phyloP scores from a whole-genome alignment of 2,888 invertebrate genomes.

The Anodontia alba region DNA sequence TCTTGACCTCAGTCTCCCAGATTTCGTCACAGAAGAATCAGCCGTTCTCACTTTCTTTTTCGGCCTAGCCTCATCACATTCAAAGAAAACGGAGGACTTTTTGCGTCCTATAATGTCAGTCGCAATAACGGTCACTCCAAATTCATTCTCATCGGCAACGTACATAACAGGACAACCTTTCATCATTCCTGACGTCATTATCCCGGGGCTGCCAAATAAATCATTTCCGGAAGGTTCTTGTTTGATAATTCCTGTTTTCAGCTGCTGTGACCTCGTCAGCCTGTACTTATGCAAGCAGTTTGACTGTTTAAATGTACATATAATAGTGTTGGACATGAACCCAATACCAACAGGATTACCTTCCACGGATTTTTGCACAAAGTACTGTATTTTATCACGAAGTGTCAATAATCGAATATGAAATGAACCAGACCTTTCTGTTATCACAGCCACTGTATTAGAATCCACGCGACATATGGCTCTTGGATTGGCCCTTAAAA shows the following conservation, averaged over 20 bases:
- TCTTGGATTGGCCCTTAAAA: constrained; percentile 45
- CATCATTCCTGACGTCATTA: constrained; percentile 36
- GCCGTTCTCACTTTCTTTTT: constrained; percentile 30
- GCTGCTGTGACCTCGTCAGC: constrained; percentile 48
- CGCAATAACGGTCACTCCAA: constrained; percentile 44
- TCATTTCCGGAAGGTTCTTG: constrained; percentile 53
- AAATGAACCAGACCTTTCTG: constrained; percentile 46
- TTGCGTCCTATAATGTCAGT: constrained; percentile 40
- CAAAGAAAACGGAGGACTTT: constrained; percentile 55
- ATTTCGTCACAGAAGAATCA: constrained; percentile 30
- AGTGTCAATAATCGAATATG: constrained; percentile 57
- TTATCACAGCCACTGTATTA: constrained; percentile 47
- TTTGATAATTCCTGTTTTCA: constrained; percentile 34
- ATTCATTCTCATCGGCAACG: constrained; percentile 57
- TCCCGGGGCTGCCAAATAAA: constrained; percentile 50
- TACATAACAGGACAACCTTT: constrained; percentile 36
- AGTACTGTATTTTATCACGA: constrained; percentile 51
- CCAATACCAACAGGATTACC: constrained; percentile 48
- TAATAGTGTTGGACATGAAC: constrained; percentile 45
- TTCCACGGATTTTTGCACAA: constrained; percentile 47
- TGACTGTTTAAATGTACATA: constrained; percentile 46
- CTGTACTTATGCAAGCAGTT: constrained; percentile 43
- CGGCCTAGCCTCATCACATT: constrained; percentile 39
- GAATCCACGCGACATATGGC: constrained; percentile 51
- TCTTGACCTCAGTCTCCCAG: constrained; percentile 20